A percentile compares a stretch with the other conserved stretches of the same genome.
phyloP scores from a whole-genome alignment of 1,140 invertebrate species.

The Drosophila leontia region DNA sequence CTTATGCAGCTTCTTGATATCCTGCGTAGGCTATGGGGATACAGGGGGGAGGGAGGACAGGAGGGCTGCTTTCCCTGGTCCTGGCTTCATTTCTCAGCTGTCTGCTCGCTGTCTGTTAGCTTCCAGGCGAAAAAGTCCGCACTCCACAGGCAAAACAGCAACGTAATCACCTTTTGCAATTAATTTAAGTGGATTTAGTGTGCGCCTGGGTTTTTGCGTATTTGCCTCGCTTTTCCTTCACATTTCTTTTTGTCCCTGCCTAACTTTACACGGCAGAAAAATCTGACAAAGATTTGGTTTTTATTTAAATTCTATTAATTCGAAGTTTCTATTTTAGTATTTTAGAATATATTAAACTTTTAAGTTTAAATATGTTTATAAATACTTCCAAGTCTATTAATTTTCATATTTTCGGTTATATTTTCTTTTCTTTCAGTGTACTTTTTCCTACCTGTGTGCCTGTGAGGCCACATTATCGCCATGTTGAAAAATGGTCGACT shows the following conservation, averaged over 20 bases:
- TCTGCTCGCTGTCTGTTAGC: constrained; percentile 72
- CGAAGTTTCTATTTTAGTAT: too few species aligned
- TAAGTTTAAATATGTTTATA: neutral
- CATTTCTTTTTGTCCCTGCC: neutral
- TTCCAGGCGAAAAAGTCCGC: constrained; percentile 56
- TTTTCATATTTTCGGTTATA: neutral
- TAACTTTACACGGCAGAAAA: neutral
- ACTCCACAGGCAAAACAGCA: constrained; percentile 75
- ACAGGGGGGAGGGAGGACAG: too few species aligned
- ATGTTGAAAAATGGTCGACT: constrained; percentile 74
- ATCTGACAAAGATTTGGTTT: too few species aligned
- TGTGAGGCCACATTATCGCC: constrained; percentile 51
- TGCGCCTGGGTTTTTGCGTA: constrained; percentile 76
- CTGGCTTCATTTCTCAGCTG: constrained; percentile 76
- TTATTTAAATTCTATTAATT: too few species aligned
- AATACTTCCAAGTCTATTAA: neutral
- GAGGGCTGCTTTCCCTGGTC: constrained; percentile 10
- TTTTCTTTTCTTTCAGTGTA: neutral
- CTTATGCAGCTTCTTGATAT: constrained; percentile 75
- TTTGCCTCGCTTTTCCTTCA: constrained; percentile 42
- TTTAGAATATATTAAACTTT: neutral
- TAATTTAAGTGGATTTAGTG: constrained; percentile 85
- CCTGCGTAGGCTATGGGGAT: constrained; percentile 31
- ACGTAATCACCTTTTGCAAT: constrained; percentile 85
- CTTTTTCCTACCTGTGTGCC: constrained; percentile 15